Conservation (phyloP, 2,888 invertebrate genomes). For the Pherbina coryleti region DNA sequence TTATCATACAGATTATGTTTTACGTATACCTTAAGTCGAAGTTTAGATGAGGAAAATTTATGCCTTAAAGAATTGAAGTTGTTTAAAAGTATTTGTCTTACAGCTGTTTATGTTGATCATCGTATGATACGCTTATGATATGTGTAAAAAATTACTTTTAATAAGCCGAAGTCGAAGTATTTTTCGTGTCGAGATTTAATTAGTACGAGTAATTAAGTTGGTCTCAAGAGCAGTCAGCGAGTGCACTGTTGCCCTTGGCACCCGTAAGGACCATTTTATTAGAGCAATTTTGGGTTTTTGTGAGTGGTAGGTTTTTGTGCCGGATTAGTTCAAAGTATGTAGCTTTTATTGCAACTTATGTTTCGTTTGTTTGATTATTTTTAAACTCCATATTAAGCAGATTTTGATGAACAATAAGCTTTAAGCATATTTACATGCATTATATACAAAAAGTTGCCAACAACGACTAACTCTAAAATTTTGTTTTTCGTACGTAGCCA, state of each 20-base stretch:
- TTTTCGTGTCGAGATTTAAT: background rate
- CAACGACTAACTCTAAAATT: background rate
- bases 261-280: background rate
- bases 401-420: background rate
- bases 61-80: too few species aligned
- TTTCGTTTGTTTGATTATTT: background rate
- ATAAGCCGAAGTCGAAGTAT: background rate
- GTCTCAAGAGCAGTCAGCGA: background rate
- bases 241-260: background rate
- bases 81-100: too few species aligned
- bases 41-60: too few species aligned
- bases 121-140: too few species aligned
- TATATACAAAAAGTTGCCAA: background rate
- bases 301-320: background rate
- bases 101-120: too few species aligned
- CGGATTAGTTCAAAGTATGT: background rate
- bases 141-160: background rate
- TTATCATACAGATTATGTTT: too few species aligned
- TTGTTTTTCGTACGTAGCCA: too few species aligned
- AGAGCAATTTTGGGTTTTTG: background rate
- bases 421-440: background rate
- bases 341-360: background rate
- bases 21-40: too few species aligned
- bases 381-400: background rate
- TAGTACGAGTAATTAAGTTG: background rate